Base-by-base conservation (phyloP, 2,113 vertebrate species). In the Callipepla squamata region DNA sequence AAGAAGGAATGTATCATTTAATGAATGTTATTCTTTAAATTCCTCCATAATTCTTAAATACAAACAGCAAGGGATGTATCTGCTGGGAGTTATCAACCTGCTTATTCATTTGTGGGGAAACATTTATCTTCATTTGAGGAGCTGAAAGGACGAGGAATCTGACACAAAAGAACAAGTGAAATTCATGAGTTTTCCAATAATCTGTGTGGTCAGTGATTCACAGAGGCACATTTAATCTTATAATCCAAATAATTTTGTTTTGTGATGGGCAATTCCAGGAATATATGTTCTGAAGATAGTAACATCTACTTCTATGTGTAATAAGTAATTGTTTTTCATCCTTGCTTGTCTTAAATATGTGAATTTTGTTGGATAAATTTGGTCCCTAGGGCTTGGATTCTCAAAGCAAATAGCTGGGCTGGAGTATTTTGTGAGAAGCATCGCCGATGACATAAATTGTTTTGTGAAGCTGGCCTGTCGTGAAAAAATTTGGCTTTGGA, bases 371-470 rank as follows among this genome's bases (percentile, higher is more conserved):
- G 86, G 18, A 34, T 85, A 59, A 48, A 58, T 87, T 63, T 85
- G 58, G 5, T 79, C 36, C 45, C 32, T 38, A 25, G 73, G 25
- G 70, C 0, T 21, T 87, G 67, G 36, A 76, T 93, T 92, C 78
- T 63, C 59, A 82, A 76, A 87, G 72, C 13, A 74, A 77, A 63
- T 77, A 30, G 13, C 22, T 85, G 81, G 22, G 18, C 11, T 42
- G 70, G 32, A 91, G 59, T 45, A n/a, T 57, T 92, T 88, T 67
- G 85, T 87, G 87, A 58, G 66, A 32, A 63, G 28, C 38, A 65
- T 53, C 25, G 73, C 84, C 89, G 81, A 87, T 82, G 72, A 96
- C 94, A 92, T 59, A 55, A 38, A 40, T 89, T 85, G 85, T 95
- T 95, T 77, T 66, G 78, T 85, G 92, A 96, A 95, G 50, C 63